These are phyloP conservation scores for Miniopterus natalensis DNA, from an alignment of 2,113 vertebrate genomes.

Conservation along the genomic window DNA sequence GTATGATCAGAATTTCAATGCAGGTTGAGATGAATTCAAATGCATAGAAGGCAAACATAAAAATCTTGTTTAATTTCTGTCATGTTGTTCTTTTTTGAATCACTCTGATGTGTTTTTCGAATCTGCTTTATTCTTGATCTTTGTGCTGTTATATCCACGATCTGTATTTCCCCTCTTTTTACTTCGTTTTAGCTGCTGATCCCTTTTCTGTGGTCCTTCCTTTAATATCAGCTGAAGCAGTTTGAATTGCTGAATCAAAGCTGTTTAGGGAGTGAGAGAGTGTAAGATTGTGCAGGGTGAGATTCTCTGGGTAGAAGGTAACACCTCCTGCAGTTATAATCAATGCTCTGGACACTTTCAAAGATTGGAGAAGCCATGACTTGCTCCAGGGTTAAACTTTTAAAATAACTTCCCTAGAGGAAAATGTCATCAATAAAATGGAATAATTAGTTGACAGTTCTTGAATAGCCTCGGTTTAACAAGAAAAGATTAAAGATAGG, in stretches of 20 bases:
- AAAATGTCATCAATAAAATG: constrained; percentile 94
- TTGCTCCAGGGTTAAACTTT: constrained; percentile 96
- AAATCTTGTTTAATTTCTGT: constrained; percentile 95
- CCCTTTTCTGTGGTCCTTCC: constrained; percentile 84
- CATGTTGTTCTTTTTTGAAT: constrained; percentile 91
- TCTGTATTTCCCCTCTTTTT: constrained; percentile 79
- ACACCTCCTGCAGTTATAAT: constrained; percentile 93
- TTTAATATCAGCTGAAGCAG: constrained; percentile 88
- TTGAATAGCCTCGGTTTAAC: constrained; percentile 85
- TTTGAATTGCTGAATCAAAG: constrained; percentile 88
- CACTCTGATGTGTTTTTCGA: constrained; percentile 92
- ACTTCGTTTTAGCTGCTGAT: constrained; percentile 87
- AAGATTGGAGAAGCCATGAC: constrained; percentile 91
- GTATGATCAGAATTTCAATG: constrained; percentile 95
- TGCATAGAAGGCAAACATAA: constrained; percentile 91
- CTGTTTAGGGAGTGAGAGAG: constrained; percentile 83
- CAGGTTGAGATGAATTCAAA: constrained; percentile 91
- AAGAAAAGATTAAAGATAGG: constrained; percentile 80
- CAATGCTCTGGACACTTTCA: constrained; percentile 95
- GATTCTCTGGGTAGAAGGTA: constrained; percentile 91
- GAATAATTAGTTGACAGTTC: constrained; percentile 94
- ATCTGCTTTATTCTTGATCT: constrained; percentile 88
- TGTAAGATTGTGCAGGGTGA: constrained; percentile 88
- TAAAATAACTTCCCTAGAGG: constrained; percentile 94
- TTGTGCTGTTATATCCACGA: constrained; percentile 84